These are phyloP conservation scores for Oxyteleia sp. DNA, from an alignment of 2,888 invertebrate genomes.

Conservation along the genomic window DNA sequence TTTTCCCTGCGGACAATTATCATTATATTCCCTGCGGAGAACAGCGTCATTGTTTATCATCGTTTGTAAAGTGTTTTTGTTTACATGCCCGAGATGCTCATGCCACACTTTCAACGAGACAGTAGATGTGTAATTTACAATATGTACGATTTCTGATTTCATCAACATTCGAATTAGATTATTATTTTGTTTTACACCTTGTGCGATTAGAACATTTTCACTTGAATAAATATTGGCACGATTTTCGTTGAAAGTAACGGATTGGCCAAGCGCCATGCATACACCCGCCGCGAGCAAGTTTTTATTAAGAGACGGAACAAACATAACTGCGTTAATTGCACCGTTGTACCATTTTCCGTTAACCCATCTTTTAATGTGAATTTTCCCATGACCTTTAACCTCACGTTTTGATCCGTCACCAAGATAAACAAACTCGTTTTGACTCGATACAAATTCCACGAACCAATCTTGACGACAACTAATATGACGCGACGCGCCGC, in stretches of 20 bases:
- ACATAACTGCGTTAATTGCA: conserved; percentile 47
- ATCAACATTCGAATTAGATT: conserved; percentile 40
- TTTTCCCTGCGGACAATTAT: background rate
- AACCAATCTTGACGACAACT: conserved; percentile 24
- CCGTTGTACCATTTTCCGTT: conserved; percentile 43
- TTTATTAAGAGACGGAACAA: conserved; percentile 42
- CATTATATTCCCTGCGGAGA: no score
- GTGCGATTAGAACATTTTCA: conserved; percentile 18
- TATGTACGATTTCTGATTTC: conserved; percentile 3
- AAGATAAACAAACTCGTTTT: conserved; percentile 36
- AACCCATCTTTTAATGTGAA: conserved; percentile 35
- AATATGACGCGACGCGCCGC: conserved; percentile 26
- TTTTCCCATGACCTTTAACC: background rate
- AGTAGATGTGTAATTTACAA: conserved; percentile 15
- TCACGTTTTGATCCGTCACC: conserved; percentile 10
- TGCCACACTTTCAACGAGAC: conserved; percentile 43
- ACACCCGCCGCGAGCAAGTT: conserved; percentile 43
- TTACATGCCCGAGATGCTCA: conserved; percentile 40
- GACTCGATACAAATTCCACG: background rate
- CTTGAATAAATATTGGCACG: conserved; percentile 21
- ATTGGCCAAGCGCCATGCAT: conserved; percentile 19
- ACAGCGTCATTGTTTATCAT: conserved; percentile 43
- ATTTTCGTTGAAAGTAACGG: background rate
- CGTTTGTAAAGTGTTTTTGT: conserved; percentile 46
- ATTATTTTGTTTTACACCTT: conserved; percentile 31